phyloP scores from a whole-genome alignment of 2,113 vertebrate genomes.

The Thomomys bottae region DNA sequence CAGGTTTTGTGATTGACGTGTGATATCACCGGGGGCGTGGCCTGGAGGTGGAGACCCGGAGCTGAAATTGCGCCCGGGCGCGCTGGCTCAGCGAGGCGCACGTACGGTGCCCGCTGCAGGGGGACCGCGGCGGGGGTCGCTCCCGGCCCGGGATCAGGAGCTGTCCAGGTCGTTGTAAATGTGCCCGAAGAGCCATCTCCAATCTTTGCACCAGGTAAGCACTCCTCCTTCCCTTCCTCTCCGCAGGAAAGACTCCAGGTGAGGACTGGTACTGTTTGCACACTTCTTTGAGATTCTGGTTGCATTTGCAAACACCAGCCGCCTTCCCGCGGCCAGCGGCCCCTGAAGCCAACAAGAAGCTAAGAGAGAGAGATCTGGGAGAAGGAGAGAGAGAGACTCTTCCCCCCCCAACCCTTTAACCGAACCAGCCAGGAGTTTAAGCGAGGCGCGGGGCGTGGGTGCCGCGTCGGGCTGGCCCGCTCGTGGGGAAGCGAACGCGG shows the following conservation, averaged over 20 bases:
- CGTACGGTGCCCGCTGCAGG: constrained; percentile 58
- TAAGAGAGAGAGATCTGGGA: neutral
- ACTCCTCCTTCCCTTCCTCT: constrained; percentile 49
- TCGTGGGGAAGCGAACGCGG: no score
- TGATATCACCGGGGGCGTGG: constrained; percentile 87
- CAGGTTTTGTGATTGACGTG: constrained; percentile 85
- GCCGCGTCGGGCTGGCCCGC: neutral
- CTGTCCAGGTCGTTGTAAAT: constrained; percentile 54
- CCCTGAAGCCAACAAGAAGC: neutral
- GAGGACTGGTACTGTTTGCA: constrained; percentile 45
- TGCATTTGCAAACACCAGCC: constrained; percentile 40
- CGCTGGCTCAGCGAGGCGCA: constrained; percentile 61
- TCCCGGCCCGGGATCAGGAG: no score
- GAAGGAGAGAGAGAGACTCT: neutral
- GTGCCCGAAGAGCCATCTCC: constrained; percentile 69
- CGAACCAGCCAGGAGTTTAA: constrained; percentile 1
- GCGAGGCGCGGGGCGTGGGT: neutral
- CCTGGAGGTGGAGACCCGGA: constrained; percentile 82
- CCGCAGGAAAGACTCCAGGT: constrained; percentile 38
- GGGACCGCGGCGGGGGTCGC: no score
- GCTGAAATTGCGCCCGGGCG: constrained; percentile 81
- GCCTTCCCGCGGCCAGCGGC: neutral
- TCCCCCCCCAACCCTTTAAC: neutral
- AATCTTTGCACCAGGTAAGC: constrained; percentile 80
- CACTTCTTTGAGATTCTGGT: constrained; percentile 40